Conservation (phyloP, 2,888 invertebrate genomes). For the Dendrolimus pini region DNA sequence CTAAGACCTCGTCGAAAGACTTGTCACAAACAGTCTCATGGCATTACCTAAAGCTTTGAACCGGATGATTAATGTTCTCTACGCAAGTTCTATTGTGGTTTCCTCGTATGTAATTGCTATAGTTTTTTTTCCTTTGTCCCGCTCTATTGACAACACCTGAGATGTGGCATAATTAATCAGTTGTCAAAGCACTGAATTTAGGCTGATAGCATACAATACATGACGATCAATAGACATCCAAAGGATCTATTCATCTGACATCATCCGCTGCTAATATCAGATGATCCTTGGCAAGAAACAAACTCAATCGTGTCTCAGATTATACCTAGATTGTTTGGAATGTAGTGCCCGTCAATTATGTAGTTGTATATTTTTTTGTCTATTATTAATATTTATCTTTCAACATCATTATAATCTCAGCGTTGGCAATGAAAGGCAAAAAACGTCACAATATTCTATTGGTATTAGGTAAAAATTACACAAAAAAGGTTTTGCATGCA, state of each 20-base stretch:
- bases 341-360: constrained; percentile 25
- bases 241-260: constrained; percentile 40
- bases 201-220: constrained; percentile 45
- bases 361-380: constrained; percentile 28
- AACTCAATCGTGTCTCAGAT: constrained; percentile 36
- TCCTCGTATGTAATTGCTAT: constrained; percentile 51
- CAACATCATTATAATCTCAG: constrained; percentile 36
- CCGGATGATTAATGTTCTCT: constrained; percentile 53
- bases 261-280: constrained; percentile 37
- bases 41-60: constrained; percentile 40
- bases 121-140: constrained; percentile 49
- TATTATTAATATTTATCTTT: constrained; percentile 36
- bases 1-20: constrained; percentile 28
- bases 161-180: constrained; percentile 57
- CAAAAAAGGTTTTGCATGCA: constrained; percentile 51
- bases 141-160: constrained; percentile 65
- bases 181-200: constrained; percentile 59
- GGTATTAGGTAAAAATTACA: constrained; percentile 43
- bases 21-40: constrained; percentile 37
- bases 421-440: constrained; percentile 33
- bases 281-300: constrained; percentile 40
- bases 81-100: constrained; percentile 48
- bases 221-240: constrained; percentile 53
- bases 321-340: constrained; percentile 28
- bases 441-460: constrained; percentile 52